phyloP scores from a whole-genome alignment of 2,888 invertebrate species.

The Rhingia rostrata region DNA sequence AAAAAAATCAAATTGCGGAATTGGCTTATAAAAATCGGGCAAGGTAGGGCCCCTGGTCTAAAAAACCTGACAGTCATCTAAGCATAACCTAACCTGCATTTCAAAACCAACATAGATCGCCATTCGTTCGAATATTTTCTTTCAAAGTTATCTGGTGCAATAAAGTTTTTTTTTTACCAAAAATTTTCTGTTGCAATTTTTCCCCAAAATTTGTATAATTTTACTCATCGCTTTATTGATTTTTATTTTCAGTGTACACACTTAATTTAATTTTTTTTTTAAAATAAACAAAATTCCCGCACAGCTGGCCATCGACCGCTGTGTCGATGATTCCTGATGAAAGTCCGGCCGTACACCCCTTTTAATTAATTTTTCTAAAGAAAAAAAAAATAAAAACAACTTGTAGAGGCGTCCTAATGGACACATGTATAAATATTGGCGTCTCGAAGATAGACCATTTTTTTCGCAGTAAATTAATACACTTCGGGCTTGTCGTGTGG shows the following conservation, averaged over 20 bases:
- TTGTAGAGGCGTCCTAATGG: slow-evolving; percentile 33
- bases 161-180: no score
- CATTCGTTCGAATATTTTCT: no score
- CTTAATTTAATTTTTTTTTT: not conserved
- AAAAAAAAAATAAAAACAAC: slow-evolving; percentile 8
- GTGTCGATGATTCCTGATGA: slow-evolving; percentile 39
- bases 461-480: slow-evolving; percentile 19
- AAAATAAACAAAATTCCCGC: slow-evolving; percentile 38
- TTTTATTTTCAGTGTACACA: not conserved
- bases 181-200: no score
- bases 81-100: no score
- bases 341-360: slow-evolving; percentile 28
- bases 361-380: slow-evolving; percentile 32
- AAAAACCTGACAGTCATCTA: no score
- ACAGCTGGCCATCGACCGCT: slow-evolving; percentile 43
- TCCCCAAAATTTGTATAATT: not conserved
- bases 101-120: no score
- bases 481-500: slow-evolving; percentile 24
- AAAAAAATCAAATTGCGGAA: no score
- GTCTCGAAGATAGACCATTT: slow-evolving; percentile 8
- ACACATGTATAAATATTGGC: slow-evolving; percentile 25
- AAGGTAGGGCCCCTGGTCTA: no score
- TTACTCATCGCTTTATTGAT: not conserved
- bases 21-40: no score
- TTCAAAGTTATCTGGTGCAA: no score